phyloP scores from a whole-genome alignment of 2,888 invertebrate species.

The Acleris literana region DNA sequence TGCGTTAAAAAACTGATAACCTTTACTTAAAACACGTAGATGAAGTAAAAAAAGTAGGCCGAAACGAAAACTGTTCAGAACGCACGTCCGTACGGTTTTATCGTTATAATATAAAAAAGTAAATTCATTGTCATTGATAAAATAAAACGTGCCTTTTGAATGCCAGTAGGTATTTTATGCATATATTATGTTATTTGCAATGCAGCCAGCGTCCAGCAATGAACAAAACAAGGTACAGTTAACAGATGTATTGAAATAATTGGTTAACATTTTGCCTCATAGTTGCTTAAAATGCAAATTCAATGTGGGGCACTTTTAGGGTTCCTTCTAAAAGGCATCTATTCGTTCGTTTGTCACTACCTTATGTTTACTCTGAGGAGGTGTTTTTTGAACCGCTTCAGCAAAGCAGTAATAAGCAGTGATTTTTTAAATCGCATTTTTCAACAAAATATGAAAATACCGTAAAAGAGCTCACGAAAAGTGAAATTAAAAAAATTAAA shows the following conservation, averaged over 20 bases:
- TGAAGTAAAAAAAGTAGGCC: conserved; percentile 2
- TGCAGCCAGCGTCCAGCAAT: background rate
- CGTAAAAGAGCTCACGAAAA: too few relatives aligned
- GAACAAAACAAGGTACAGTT: conserved; percentile 12
- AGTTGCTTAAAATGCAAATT: background rate
- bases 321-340: too few relatives aligned
- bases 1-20: background rate
- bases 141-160: conserved; percentile 27
- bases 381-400: too few relatives aligned
- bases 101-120: conserved; percentile 8
- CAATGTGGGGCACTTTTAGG: too few relatives aligned
- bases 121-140: conserved; percentile 23
- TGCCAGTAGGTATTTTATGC: conserved; percentile 17
- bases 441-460: too few relatives aligned
- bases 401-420: too few relatives aligned
- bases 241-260: conserved; percentile 20
- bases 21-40: conserved; percentile 23
- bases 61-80: conserved; percentile 5
- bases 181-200: conserved; percentile 20
- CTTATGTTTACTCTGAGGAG: too few relatives aligned
- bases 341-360: too few relatives aligned
- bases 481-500: too few relatives aligned
- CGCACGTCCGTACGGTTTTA: conserved; percentile 1
- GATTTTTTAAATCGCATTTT: too few relatives aligned
- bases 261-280: conserved; percentile 3